phyloP scores from a whole-genome alignment of 2,113 vertebrate genomes.

The Lepisosteus oculatus region DNA sequence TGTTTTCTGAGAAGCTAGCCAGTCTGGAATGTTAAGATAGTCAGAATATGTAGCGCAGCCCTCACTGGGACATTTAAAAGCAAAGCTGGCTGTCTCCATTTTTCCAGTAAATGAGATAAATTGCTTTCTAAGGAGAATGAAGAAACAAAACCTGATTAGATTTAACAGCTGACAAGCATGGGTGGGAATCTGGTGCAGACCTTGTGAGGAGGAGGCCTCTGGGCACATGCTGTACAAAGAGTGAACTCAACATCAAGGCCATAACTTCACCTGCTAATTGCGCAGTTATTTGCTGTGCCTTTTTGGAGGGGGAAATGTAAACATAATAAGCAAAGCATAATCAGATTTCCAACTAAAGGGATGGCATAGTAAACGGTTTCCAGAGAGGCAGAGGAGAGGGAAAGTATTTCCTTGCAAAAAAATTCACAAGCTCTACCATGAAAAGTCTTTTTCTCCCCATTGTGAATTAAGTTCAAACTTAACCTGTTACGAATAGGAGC shows the following conservation, averaged over 20 bases:
- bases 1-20: neutral
- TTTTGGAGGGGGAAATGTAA: neutral
- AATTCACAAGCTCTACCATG: too few species aligned
- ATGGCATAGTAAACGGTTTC: neutral
- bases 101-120: conserved; percentile 4
- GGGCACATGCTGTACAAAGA: neutral
- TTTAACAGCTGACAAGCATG: neutral
- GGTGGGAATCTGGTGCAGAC: neutral
- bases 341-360: neutral
- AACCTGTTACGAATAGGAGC: too few species aligned
- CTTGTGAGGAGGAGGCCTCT: neutral
- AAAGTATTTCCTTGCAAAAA: too few species aligned
- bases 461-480: too few species aligned
- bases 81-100: neutral
- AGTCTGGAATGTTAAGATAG: neutral
- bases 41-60: neutral
- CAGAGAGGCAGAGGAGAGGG: too few species aligned
- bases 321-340: neutral
- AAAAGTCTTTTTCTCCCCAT: too few species aligned
- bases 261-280: neutral
- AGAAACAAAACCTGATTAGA: neutral
- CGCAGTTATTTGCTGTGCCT: neutral
- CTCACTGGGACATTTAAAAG: neutral
- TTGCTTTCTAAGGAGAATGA: neutral
- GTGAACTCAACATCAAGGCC: neutral